Evolutionary conservation across 1,140 invertebrate species (phyloP).

Genomic region (Coboldia fuscipes): DNA sequence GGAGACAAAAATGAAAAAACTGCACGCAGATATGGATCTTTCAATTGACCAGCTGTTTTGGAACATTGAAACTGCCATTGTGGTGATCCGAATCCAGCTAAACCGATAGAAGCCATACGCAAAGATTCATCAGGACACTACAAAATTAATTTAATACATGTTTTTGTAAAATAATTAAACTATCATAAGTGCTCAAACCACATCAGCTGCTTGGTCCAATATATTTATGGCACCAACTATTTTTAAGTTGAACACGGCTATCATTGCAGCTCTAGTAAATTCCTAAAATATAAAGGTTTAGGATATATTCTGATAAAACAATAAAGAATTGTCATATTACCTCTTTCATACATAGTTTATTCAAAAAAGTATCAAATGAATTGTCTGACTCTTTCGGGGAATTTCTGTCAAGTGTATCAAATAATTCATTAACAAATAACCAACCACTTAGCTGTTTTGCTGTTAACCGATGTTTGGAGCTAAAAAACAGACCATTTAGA

Average conservation of each 20-base stretch:
- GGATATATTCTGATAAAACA: constrained; percentile 11
- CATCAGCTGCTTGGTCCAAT: constrained; percentile 41
- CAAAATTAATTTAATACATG: neutral
- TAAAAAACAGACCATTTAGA: constrained; percentile 16
- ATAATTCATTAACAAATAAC: constrained; percentile 52
- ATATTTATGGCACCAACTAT: constrained; percentile 67
- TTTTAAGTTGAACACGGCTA: constrained; percentile 76
- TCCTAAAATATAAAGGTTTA: constrained; percentile 24
- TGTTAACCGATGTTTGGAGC: constrained; percentile 52
- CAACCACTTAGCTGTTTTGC: constrained; percentile 73
- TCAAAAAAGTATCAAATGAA: constrained; percentile 7
- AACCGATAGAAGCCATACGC: constrained; percentile 69
- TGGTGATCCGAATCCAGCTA: constrained; percentile 60
- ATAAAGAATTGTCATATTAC: neutral
- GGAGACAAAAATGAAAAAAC: constrained; percentile 82
- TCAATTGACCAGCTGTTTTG: constrained; percentile 42
- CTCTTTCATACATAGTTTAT: constrained; percentile 1
- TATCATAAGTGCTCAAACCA: constrained; percentile 4
- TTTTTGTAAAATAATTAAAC: neutral
- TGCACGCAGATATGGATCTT: constrained; percentile 74
- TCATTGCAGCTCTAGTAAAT: constrained; percentile 68
- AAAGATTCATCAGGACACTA: constrained; percentile 13
- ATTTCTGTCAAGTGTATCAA: no score
- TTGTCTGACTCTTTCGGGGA: constrained; percentile 16
- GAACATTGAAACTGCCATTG: constrained; percentile 66